phyloP scores from a whole-genome alignment of 2,888 invertebrate genomes.

The Punctoribates punctum region DNA sequence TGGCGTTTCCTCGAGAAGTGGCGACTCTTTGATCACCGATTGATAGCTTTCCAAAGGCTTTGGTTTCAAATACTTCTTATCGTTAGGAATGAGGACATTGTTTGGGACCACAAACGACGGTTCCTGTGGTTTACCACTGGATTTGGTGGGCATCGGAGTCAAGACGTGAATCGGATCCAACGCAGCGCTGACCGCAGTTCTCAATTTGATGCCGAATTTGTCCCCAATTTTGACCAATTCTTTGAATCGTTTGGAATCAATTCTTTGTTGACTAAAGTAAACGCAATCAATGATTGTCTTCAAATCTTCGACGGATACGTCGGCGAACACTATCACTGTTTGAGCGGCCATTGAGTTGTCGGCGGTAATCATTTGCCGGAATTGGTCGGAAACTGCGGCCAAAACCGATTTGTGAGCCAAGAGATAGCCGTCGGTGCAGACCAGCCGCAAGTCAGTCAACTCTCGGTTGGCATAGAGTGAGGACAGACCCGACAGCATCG shows the following conservation, averaged over 20 bases:
- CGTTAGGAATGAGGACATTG: too few relatives aligned
- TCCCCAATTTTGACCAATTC: neutral
- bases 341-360: neutral
- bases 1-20: too few relatives aligned
- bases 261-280: neutral
- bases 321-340: neutral
- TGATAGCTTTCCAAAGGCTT: neutral
- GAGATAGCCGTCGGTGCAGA: neutral
- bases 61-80: neutral
- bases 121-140: neutral
- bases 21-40: neutral
- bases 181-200: neutral
- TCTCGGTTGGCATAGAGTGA: neutral
- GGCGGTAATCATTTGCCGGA: neutral
- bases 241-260: neutral
- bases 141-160: neutral
- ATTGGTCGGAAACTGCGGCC: neutral
- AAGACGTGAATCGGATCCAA: neutral
- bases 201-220: neutral
- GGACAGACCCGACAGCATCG: neutral
- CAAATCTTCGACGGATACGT: neutral
- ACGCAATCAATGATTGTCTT: neutral
- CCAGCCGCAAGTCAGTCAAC: neutral
- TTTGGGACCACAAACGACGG: neutral
- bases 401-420: conserved; percentile 13